Evolutionary conservation across 2,888 invertebrate genomes (phyloP), one percentile per base, ranked within the genome.

Genomic region (Latrodectus hesperus): DNA sequence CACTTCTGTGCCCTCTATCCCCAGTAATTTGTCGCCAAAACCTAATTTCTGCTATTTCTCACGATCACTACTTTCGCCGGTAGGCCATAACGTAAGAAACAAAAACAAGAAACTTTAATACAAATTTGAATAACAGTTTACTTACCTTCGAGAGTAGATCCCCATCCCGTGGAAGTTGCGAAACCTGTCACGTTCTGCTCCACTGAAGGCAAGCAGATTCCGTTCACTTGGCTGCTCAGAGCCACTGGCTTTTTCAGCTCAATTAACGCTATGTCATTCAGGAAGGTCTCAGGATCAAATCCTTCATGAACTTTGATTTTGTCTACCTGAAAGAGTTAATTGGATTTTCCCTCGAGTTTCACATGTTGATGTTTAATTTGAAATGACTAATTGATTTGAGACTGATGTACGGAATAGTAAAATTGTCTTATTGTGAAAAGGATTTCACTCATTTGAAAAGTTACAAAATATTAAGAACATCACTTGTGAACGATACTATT

Each of bases 101-200:
- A 74, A 78, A 68, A 78, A 49, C n/a, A n/a, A 22, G 38, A 49
- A 81, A 81, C 26, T 52, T 60, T 16, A 74, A 65, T 22, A 77
- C 51, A 60, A 16, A 60, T 16, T 60, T 16, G n/a, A 60, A 11
- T 22, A 70, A 51, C n/a, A 52, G 38, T 38, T 17, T n/a, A 26
- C 10, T n/a, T 81, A 89, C 89, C 89, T 78, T 89, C 89, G 16
- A 4, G 38, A 1, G 81, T 72, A 10, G 82, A 76, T 53, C 90
- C 90, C 90, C 90, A 90, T 16, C 90, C 90, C 9, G 90, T 77
- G 17, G 89, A 84, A 11, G 89, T 85, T 53, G 79, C 83, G 70
- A 84, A 86, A 17, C 90, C 90, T 70, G 76, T 74, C 14, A 70
- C 76, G 60, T 68, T 77, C 65, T 79, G 70, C 51, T 82, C 79